Conservation (phyloP, 2,797 vertebrate species). For the Tapera naevia region DNA sequence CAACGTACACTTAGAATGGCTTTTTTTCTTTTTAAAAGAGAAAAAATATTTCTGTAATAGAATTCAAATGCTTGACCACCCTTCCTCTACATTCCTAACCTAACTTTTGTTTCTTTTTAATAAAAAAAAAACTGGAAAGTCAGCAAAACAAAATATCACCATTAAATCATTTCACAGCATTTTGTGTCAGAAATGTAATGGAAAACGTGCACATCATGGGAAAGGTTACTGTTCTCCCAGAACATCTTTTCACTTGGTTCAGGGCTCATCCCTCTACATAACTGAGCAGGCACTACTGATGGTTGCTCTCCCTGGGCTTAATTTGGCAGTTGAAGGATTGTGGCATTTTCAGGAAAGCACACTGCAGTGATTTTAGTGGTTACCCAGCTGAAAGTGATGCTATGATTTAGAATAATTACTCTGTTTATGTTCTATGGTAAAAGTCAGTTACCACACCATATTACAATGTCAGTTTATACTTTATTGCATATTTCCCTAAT, state of each 20-base stretch:
- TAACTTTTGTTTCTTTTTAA: constrained; percentile 76
- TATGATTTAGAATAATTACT: constrained; percentile 73
- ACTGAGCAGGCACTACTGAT: constrained; percentile 58
- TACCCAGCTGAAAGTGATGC: constrained; percentile 71
- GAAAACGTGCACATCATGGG: constrained; percentile 85
- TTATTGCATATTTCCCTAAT: constrained; percentile 11
- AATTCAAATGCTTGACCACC: constrained; percentile 83
- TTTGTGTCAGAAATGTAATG: constrained; percentile 89
- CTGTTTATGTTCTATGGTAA: constrained; percentile 74
- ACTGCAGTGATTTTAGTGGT: constrained; percentile 80
- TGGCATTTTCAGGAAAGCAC: constrained; percentile 83
- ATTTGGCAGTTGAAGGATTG: constrained; percentile 84
- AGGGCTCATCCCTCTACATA: constrained; percentile 75
- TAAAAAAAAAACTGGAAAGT: constrained; percentile 81
- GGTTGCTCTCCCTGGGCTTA: constrained; percentile 71
- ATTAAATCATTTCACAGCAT: constrained; percentile 92
- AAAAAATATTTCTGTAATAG: constrained; percentile 66
- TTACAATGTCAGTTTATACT: constrained; percentile 55
- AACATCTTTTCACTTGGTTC: constrained; percentile 79
- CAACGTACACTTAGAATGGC: background rate
- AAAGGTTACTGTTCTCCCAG: constrained; percentile 90
- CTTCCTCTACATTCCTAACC: constrained; percentile 75
- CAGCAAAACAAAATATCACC: constrained; percentile 97
- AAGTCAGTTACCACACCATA: constrained; percentile 67
- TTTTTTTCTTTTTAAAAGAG: constrained; percentile 22